Base-by-base conservation (phyloP, 2,113 vertebrate genomes). In the Psittacula cyanocephala region DNA sequence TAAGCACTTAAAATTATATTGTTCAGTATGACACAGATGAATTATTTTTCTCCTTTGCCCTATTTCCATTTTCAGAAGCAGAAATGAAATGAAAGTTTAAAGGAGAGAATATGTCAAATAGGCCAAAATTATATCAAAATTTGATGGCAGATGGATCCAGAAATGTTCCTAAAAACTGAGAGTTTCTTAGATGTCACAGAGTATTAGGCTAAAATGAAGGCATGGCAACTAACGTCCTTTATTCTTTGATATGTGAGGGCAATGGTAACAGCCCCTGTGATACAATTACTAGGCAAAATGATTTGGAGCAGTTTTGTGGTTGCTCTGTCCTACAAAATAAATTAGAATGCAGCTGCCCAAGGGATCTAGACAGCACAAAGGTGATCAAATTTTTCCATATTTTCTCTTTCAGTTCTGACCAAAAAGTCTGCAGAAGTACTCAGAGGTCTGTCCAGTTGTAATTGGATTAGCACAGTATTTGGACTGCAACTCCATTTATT, bases 381-480 rank as follows among this genome's bases (percentile, higher is more conserved):
- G 43, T 55, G 47, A 24, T 68, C 14, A 43, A 7, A 37, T 74
- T 90, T 93, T 80, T 8, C 15, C 23, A 18, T 60, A 13, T 62
- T 89, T 90, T 88, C 10, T 62, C 35, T 90, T 84, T 67, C 31
- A 77, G 12, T 83, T 82, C 60, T 88, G 68, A 81, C 43, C 55
- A 74, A 88, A 90, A 90, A n/a, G 3, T 71, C 46, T 83, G 33
- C 55, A 91, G 46, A 77, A 88, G 17, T 37, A 46, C 47, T 68
- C 27, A 47, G 55, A 95, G 59, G 64, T 87, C 69, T 84, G 60
- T 80, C 89, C 80, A 43, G 46, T 20, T 46, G 28, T 92, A 88
- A 86, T 91, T 92, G 86, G 69, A 89, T 90, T 90, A 91, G 15
- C 27, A 27, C 67, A 47, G 43, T 50, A 78, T 81, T 86, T 92